These are phyloP conservation scores for Lagria hirta DNA, from an alignment of 2,888 invertebrate genomes.

Conservation along the genomic window DNA sequence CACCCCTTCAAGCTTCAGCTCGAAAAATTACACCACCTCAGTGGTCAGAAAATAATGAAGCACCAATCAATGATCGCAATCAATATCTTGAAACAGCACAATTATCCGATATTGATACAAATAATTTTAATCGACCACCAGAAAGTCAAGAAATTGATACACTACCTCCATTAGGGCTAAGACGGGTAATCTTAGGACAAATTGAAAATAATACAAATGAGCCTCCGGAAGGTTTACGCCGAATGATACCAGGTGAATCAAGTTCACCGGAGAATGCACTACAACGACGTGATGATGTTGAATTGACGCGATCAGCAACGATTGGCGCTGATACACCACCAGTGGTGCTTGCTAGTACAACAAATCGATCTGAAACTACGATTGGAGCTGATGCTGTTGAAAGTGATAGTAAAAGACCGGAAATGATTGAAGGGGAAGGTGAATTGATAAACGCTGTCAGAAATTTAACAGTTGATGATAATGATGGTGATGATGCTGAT, in stretches of 20 bases:
- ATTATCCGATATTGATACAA: conserved; percentile 60
- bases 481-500: conserved; percentile 42
- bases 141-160: conserved; percentile 47
- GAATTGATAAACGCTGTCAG: conserved; percentile 45
- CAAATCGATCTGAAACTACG: conserved; percentile 42
- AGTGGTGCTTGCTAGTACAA: conserved; percentile 22
- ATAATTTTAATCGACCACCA: conserved; percentile 13
- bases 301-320: conserved; percentile 49
- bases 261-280: conserved; percentile 53
- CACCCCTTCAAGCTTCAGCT: conserved; percentile 32
- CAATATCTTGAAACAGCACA: conserved; percentile 78
- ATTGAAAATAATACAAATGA: conserved; percentile 35
- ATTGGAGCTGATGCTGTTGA: conserved; percentile 41
- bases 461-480: conserved; percentile 50
- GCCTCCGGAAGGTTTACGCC: conserved; percentile 60
- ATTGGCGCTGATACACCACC: conserved; percentile 54
- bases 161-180: conserved; percentile 64
- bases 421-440: conserved; percentile 30
- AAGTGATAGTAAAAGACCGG: too few species aligned
- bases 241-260: conserved; percentile 66
- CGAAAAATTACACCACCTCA: conserved; percentile 34
- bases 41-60: conserved; percentile 62
- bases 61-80: conserved; percentile 70
- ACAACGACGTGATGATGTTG: conserved; percentile 37
- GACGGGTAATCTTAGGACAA: conserved; percentile 67